A percentile compares a stretch with the other conserved stretches of the same genome.
Conservation (phyloP, 2,113 vertebrate genomes). For the Melospiza melodia region DNA sequence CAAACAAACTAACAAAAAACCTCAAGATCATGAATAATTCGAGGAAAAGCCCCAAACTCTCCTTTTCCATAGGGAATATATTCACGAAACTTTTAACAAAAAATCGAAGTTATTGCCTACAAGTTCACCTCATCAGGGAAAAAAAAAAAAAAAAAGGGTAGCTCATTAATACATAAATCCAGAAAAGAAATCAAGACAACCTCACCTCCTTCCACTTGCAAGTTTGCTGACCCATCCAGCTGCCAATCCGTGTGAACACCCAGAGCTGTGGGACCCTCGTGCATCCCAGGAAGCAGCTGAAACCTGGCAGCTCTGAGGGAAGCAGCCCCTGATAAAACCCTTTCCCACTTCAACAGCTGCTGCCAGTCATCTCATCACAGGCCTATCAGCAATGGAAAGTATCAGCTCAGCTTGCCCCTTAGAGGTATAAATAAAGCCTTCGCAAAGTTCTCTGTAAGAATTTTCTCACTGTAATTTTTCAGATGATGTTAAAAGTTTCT, state of each 20-base stretch:
- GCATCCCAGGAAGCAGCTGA: background rate
- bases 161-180: background rate
- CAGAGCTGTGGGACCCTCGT: accelerated
- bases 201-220: background rate
- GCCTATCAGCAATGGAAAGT: background rate
- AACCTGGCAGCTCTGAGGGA: background rate
- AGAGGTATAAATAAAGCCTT: background rate
- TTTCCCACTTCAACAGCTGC: background rate
- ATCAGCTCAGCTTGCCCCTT: background rate
- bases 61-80: background rate
- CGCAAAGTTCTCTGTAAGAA: background rate
- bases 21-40: too few species aligned
- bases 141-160: accelerated
- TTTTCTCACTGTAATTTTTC: background rate
- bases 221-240: background rate
- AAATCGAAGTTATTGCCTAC: background rate
- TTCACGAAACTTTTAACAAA: background rate
- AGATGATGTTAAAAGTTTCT: background rate
- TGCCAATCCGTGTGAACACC: accelerated
- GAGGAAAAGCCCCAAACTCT: background rate
- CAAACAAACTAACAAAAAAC: background rate
- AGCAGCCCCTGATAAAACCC: background rate
- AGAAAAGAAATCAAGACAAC: background rate
- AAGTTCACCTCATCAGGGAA: background rate
- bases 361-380: background rate